Percentiles rank a stretch among this genome's conserved stretches.
These are phyloP conservation scores for Petrocephalus schoutedeni DNA, from an alignment of 2,797 vertebrate genomes.

Conservation along the genomic window DNA sequence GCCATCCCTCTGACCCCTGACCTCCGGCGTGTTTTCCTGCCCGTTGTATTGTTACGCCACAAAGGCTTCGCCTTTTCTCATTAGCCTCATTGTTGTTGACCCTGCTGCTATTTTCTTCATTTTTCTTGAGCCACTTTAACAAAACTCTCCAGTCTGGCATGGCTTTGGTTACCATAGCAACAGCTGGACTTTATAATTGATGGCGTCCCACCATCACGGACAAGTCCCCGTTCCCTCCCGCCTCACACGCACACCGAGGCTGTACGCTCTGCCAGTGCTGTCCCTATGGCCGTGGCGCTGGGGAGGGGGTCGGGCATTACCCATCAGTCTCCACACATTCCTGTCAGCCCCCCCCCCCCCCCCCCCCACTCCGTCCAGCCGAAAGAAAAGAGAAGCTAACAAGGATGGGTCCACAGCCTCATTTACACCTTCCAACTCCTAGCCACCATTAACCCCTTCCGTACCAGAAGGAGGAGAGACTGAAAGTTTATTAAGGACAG, in stretches of 20 bases:
- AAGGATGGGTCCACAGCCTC: not conserved
- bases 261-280: slow-evolving; percentile 41
- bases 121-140: not conserved
- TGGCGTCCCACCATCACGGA: slow-evolving; percentile 59
- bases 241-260: slow-evolving; percentile 39
- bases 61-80: slow-evolving; percentile 4
- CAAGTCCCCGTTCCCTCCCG: slow-evolving; percentile 41
- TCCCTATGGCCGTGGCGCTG: not conserved
- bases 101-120: not conserved
- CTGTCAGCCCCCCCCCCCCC: not conserved
- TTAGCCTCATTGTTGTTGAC: not conserved
- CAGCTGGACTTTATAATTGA: slow-evolving; percentile 61
- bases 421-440: not conserved
- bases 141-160: slow-evolving; percentile 40
- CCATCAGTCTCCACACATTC: not conserved
- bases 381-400: not conserved
- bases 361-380: not conserved
- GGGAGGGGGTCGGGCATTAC: not conserved
- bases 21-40: slow-evolving; percentile 25
- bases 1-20: slow-evolving; percentile 18
- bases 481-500: slow-evolving; percentile 25
- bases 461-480: not conserved
- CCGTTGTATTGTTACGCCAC: slow-evolving; percentile 32
- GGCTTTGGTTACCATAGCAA: slow-evolving; percentile 66
- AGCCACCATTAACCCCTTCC: not conserved